A percentile compares a stretch with the other conserved stretches of the same genome.
phyloP scores from a whole-genome alignment of 2,113 vertebrate species.

The Ammodytes dubius region DNA sequence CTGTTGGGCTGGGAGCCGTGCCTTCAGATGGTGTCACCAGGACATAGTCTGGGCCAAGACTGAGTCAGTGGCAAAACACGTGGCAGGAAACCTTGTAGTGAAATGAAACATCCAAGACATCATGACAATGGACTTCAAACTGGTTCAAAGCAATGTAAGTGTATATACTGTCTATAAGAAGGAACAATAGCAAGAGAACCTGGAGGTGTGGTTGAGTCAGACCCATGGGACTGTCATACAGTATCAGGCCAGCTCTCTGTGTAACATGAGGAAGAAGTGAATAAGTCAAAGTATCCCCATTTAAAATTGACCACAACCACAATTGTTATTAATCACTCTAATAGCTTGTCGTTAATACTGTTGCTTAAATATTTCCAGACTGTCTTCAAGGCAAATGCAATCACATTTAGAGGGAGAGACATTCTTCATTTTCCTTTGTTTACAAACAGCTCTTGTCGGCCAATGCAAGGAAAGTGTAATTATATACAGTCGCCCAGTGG shows the following conservation, averaged over 20 bases:
- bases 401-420: constrained; percentile 28
- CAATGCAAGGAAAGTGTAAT: constrained; percentile 16
- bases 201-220: background rate
- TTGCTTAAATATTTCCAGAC: constrained; percentile 71
- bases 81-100: background rate
- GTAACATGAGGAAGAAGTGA: constrained; percentile 30
- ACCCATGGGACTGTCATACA: constrained; percentile 8
- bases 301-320: constrained; percentile 56
- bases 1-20: constrained; percentile 8
- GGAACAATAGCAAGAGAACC: constrained; percentile 7
- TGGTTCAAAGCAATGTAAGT: background rate
- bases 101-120: constrained; percentile 38
- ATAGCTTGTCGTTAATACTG: constrained; percentile 57
- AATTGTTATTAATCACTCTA: constrained; percentile 76
- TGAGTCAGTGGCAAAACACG: constrained; percentile 38
- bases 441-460: constrained; percentile 55
- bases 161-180: constrained; percentile 1
- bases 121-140: constrained; percentile 2
- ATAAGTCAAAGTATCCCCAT: constrained; percentile 28
- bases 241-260: constrained; percentile 4
- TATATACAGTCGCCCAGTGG: background rate
- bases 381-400: constrained; percentile 49
- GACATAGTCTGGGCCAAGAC: constrained; percentile 11
- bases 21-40: constrained; percentile 11
- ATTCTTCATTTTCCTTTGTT: constrained; percentile 59